Conservation (phyloP, 2,797 vertebrate species). For the Artibeus lituratus region DNA sequence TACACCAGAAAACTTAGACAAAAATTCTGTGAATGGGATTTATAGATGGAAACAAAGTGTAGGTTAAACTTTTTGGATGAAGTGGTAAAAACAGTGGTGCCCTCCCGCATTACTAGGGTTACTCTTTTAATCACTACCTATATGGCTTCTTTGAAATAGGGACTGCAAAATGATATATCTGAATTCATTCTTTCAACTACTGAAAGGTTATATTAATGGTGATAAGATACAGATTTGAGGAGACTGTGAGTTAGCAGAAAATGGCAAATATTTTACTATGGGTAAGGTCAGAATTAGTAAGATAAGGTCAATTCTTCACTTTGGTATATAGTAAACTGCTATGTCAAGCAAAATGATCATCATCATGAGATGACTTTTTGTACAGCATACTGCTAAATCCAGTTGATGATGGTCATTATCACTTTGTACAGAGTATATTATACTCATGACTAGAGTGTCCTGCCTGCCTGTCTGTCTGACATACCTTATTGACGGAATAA, state of each 20-base stretch:
- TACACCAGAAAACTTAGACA: neutral
- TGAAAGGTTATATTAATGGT: neutral
- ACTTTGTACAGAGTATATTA: neutral
- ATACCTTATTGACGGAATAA: neutral
- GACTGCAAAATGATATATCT: neutral
- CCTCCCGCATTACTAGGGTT: neutral
- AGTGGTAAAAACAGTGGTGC: neutral
- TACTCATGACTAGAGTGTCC: neutral
- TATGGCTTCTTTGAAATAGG: neutral
- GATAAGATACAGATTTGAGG: neutral
- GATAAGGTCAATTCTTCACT: neutral
- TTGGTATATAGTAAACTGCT: neutral
- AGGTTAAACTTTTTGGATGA: neutral
- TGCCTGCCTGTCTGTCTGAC: neutral
- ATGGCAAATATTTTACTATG: neutral
- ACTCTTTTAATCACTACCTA: neutral
- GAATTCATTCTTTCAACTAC: neutral
- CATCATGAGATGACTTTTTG: too few species aligned
- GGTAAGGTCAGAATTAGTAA: neutral
- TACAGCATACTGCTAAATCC: neutral
- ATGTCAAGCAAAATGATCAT: too few species aligned
- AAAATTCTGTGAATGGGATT: neutral
- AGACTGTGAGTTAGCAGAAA: neutral
- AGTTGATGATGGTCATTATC: neutral
- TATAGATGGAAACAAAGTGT: neutral